Conservation (phyloP, 2,797 vertebrate genomes). For the Bovichtus diacanthus region DNA sequence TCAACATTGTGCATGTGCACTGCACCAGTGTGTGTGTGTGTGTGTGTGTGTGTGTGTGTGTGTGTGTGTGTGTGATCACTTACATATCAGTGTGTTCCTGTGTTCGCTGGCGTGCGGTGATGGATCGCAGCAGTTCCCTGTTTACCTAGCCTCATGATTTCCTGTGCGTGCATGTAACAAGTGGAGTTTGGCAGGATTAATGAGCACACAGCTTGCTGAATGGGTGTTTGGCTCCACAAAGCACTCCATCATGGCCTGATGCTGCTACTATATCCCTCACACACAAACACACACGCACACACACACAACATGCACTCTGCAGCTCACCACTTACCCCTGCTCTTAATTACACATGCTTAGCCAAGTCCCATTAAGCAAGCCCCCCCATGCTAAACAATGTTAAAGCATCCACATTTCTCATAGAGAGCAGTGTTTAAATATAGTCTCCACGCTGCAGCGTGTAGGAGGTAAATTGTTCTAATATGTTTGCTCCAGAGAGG, state of each 20-base stretch:
- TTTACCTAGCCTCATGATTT: conserved; percentile 99
- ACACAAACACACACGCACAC: conserved; percentile 41
- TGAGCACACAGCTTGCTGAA: conserved; percentile 96
- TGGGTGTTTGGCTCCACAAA: conserved; percentile 94
- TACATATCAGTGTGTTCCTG: conserved; percentile 64
- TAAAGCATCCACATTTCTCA: conserved; percentile 77
- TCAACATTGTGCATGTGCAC: conserved; percentile 48
- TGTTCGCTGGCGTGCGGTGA: conserved; percentile 78
- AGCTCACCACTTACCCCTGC: conserved; percentile 79
- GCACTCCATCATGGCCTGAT: conserved; percentile 94
- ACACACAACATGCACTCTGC: conserved; percentile 61
- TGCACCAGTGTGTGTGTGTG: conserved; percentile 26
- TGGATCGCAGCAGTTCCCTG: conserved; percentile 92
- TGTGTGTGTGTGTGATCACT: conserved; percentile 31
- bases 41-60: conserved; percentile 23
- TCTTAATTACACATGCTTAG: conserved; percentile 87
- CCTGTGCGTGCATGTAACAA: conserved; percentile 93
- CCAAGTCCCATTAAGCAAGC: conserved; percentile 84
- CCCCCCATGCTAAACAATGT: conserved; percentile 75
- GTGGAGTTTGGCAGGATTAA: conserved; percentile 99
- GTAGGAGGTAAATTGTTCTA: conserved; percentile 66
- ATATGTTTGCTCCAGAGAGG: conserved; percentile 56
- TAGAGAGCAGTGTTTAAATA: conserved; percentile 65
- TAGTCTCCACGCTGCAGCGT: conserved; percentile 51
- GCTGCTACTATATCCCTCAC: conserved; percentile 82